Evolutionary conservation across 2,113 vertebrate species (phyloP).

Genomic region (Halcyon malimbica): DNA sequence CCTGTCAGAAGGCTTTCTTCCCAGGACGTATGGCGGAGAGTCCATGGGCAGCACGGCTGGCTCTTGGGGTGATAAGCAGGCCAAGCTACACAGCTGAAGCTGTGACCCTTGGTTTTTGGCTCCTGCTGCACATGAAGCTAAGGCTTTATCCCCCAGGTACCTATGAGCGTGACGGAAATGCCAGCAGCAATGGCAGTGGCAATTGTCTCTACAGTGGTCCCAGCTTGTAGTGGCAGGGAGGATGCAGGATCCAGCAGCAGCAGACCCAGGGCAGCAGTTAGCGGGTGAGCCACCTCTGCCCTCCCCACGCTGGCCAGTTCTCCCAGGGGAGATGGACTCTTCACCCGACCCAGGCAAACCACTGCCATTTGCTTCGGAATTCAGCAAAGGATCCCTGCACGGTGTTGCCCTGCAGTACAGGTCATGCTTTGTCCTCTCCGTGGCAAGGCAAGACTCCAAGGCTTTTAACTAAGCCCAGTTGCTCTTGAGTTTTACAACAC

Average conservation of each 20-base stretch:
- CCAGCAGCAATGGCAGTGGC: neutral
- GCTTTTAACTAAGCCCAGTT: neutral
- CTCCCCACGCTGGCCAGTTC: neutral
- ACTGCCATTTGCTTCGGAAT: neutral
- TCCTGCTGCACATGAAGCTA: neutral
- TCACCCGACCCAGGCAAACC: neutral
- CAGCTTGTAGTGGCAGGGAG: neutral
- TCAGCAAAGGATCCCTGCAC: neutral
- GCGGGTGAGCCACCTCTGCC: neutral
- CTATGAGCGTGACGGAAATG: fast-evolving
- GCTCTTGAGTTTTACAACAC: neutral
- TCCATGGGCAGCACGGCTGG: neutral
- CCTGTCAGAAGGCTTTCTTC: neutral
- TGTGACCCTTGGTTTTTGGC: neutral
- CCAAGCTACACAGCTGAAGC: neutral
- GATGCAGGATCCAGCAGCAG: neutral
- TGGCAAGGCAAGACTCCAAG: neutral
- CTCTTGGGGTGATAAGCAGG: neutral
- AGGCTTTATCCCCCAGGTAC: neutral
- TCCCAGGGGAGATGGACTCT: neutral
- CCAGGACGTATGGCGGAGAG: neutral
- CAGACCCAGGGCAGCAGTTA: neutral
- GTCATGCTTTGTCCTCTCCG: neutral
- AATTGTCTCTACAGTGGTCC: neutral
- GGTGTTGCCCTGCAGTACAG: neutral